Conservation (phyloP, 2,113 vertebrate species). For the Pangasianodon gigas region DNA sequence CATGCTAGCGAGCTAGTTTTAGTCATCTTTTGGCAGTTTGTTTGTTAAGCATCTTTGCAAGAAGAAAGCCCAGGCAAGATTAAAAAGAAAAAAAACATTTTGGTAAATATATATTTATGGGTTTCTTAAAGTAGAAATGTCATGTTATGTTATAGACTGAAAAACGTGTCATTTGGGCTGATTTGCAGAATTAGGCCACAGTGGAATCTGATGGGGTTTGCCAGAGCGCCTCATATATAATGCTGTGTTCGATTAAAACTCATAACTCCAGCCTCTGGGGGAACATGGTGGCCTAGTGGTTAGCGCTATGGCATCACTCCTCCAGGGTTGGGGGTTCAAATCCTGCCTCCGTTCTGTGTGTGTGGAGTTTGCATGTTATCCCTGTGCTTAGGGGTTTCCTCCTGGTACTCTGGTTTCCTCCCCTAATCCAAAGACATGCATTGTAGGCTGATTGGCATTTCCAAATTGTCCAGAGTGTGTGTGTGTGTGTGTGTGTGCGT, state of each 20-base stretch:
- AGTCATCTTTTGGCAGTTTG: neutral
- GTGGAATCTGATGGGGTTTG: neutral
- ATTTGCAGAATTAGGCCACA: neutral
- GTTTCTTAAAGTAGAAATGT: neutral
- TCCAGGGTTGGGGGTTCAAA: too few relatives aligned
- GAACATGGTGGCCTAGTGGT: too few relatives aligned
- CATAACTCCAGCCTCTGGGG: too few relatives aligned
- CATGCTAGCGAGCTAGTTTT: neutral
- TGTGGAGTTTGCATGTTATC: too few relatives aligned
- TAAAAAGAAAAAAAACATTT: neutral
- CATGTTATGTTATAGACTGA: neutral
- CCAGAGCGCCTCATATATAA: neutral
- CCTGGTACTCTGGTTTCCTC: too few relatives aligned
- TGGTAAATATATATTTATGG: neutral
- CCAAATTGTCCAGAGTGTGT: too few relatives aligned
- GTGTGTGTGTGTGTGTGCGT: too few relatives aligned
- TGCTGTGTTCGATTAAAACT: neutral
- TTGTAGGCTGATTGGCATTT: too few relatives aligned
- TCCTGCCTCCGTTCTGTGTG: too few relatives aligned
- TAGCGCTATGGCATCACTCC: too few relatives aligned
- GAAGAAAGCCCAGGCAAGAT: neutral
- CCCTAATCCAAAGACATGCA: too few relatives aligned
- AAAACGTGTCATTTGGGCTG: neutral
- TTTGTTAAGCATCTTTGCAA: neutral
- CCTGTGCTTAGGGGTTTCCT: too few relatives aligned